Conservation (phyloP, 1,140 invertebrate genomes). For the Hydropsyche tenuis region DNA sequence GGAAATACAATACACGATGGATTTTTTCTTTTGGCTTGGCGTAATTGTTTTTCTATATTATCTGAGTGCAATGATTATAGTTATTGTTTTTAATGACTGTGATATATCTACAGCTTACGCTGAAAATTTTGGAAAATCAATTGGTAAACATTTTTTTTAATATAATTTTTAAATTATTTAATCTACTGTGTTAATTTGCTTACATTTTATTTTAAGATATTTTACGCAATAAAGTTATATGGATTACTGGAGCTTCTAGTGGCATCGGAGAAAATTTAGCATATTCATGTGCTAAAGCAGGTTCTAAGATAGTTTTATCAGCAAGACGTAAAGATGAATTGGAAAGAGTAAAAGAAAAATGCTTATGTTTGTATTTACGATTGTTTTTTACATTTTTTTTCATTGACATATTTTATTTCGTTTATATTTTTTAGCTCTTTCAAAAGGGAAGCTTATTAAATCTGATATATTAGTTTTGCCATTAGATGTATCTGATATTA, state of each 20-base stretch:
- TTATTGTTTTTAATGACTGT: conserved; percentile 33
- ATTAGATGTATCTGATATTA: conserved; percentile 73
- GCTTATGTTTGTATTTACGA: conserved; percentile 64
- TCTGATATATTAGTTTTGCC: conserved; percentile 74
- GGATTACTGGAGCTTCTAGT: conserved; percentile 89
- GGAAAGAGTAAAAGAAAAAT: conserved; percentile 75
- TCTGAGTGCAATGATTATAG: background rate
- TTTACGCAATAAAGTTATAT: conserved; percentile 80
- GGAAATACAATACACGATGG: background rate
- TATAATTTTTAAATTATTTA: conserved; percentile 2
- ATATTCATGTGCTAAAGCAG: conserved; percentile 72
- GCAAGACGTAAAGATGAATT: conserved; percentile 76
- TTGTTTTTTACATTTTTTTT: background rate
- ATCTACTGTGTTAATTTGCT: conserved; percentile 39
- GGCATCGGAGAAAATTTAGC: conserved; percentile 86
- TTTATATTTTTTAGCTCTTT: conserved; percentile 52
- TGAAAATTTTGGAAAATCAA: conserved; percentile 44
- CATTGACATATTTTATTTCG: background rate
- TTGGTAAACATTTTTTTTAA: conserved; percentile 27
- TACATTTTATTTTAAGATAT: conserved; percentile 55
- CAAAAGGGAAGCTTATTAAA: conserved; percentile 61
- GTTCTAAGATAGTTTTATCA: conserved; percentile 77
- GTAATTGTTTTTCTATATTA: conserved; percentile 1
- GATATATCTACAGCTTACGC: conserved; percentile 40
- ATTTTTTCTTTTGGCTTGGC: conserved; percentile 24